Base-by-base conservation (phyloP, 2,113 vertebrate species). In the Archocentrus centrarchus region DNA sequence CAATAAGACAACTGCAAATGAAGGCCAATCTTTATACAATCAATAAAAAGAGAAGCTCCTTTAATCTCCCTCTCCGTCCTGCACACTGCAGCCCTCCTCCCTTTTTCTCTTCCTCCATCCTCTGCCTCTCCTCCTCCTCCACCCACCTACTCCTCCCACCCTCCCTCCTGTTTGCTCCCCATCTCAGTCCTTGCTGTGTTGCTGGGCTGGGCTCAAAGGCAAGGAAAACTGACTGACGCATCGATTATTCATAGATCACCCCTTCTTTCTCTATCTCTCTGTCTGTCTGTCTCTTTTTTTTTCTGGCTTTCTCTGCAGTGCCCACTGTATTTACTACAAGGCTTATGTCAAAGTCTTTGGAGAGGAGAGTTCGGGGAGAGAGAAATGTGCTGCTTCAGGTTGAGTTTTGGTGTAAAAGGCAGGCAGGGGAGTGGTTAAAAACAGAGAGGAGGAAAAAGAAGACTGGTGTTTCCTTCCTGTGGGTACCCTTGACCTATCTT, bases 181-280 rank as follows among this genome's bases (percentile, higher is more conserved):
- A 89, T 88, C 86, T 90, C 87, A 84, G 83, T 88, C 75, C 86
- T 90, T 57, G 79, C 89, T 76, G 87, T 90, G 85, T 93, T 92
- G 90, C 91, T 89, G 89, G 87, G 91, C 86, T 84, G 86, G 91
- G 91, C 92, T 92, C 77, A 87, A 89, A 94, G 85, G 92, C 92
- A 86, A 91, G 88, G 91, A 88, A 93, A 92, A 91, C 89, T 91
- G 88, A 92, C 89, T 89, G 90, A 93, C 86, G 85, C 92, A 94
- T 95, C 63, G 92, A 94, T 94, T 94, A 93, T 92, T 95, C 90
- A 94, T 93, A 93, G 90, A 93, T 93, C 92, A 89, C 88, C 85
- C 86, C 82, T 86, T 90, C 76, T 85, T 61, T 77, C 81, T 83
- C 62, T 61, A 37, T 82, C 30, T 6, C 27, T 11, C 59, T 50